Base-by-base conservation (phyloP, 64 coral and sea anemone genomes). In the Porites australiensis region DNA sequence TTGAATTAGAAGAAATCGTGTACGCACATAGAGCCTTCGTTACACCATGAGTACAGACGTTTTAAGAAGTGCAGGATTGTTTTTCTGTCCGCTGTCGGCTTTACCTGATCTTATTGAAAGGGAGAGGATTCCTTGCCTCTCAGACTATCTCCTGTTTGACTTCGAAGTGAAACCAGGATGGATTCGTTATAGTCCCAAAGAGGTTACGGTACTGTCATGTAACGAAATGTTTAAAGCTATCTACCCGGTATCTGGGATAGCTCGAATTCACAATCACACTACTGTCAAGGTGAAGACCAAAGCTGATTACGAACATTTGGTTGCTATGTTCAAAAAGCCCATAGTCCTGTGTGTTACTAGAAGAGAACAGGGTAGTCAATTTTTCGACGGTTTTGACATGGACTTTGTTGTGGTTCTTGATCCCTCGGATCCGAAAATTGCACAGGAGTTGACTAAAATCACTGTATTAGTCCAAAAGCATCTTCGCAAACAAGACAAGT, bases 11-110 rank as follows among this genome's bases (percentile, higher is more conserved):
- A 37, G 27, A 37, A 37, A 37, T 37, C 27, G 1, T 37, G 27
- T 37, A 37, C 27, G 27, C 27, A 37, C 27, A 37, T 37, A 37
- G 27, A 37, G 27, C 0, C 1, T 37, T 37, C 27, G 1, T 37
- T 37, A 37, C 21, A 45, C 4, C 5, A 74, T 74, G 72, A 74
- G 44, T 27, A 48, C 65, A 74, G 15, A 5, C 5, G 53, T 55
- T 55, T 55, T 11, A 11, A 11, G 14, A 14, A 74, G 15, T 44
- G 72, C 72, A 49, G 72, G 72, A 9, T 45, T 74, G 5, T 47
- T 48, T 74, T 74, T 74, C 72, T 74, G 72, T 88, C 85, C 85
- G 51, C 20, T 88, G 14, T 74, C 85, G 18, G 73, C 85, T 44
- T 74, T 88, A 58, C 85, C 85, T 14, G 49, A 72, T 45, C 48